A percentile compares a stretch with the other conserved stretches of the same genome.
Conservation (phyloP, 2,797 vertebrate species). For the Tadarida brasiliensis region DNA sequence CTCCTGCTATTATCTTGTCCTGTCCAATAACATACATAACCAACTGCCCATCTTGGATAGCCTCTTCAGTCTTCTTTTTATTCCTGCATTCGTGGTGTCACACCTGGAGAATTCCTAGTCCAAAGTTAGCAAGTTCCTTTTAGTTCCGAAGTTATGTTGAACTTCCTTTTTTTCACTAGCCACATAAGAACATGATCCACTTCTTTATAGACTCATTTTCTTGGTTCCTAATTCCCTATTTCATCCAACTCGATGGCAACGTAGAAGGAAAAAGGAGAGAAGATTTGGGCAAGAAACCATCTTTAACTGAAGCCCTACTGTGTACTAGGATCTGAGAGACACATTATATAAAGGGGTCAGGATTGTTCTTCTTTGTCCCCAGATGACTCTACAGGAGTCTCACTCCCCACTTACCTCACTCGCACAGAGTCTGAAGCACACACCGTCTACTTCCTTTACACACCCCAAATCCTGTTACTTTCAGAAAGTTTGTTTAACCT, state of each 20-base stretch:
- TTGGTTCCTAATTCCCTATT: not conserved
- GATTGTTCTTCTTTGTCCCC: not conserved
- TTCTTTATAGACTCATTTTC: not conserved
- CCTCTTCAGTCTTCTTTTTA: not conserved
- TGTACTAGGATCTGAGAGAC: not conserved
- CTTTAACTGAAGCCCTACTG: not conserved
- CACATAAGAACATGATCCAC: not conserved
- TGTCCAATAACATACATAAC: not conserved
- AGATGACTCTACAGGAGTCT: not conserved
- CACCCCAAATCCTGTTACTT: not conserved
- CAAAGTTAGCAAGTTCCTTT: constrained; percentile 32
- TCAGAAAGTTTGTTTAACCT: not conserved
- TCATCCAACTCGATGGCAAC: not conserved
- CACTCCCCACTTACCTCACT: not conserved
- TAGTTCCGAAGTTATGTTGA: not conserved
- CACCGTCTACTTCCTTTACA: not conserved
- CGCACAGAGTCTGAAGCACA: not conserved
- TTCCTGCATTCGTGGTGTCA: not conserved
- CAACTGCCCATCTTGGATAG: not conserved
- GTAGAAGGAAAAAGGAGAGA: not conserved
- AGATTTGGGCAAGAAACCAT: not conserved
- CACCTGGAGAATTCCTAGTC: not conserved
- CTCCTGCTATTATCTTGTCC: not conserved
- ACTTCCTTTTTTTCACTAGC: constrained; percentile 7
- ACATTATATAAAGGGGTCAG: not conserved